These are phyloP conservation scores for Phyllostomus discolor DNA, from an alignment of 2,113 vertebrate genomes.

Conservation along the genomic window DNA sequence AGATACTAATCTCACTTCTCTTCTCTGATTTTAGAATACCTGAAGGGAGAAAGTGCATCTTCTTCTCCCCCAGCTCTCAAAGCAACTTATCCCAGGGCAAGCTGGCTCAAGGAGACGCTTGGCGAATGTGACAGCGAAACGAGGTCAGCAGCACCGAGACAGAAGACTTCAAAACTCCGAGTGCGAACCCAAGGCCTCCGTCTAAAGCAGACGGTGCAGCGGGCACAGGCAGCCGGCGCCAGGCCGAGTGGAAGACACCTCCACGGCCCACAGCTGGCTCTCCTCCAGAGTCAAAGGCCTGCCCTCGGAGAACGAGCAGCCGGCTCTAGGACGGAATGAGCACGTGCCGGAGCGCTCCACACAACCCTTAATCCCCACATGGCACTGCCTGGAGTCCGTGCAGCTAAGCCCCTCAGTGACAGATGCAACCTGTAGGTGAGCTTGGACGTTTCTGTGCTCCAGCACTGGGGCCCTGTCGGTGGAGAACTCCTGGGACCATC, in stretches of 20 bases:
- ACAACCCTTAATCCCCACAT: background rate
- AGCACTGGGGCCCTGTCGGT: background rate
- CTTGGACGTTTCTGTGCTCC: background rate
- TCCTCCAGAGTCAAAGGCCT: background rate
- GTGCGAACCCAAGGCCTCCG: background rate
- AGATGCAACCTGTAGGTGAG: background rate
- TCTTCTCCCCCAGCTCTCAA: background rate
- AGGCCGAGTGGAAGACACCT: background rate
- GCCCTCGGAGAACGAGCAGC: background rate
- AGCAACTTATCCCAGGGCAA: background rate
- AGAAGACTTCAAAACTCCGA: background rate
- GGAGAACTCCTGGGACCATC: background rate
- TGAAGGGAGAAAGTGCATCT: background rate
- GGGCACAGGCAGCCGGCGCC: background rate
- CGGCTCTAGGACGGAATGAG: background rate
- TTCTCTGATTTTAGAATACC: background rate
- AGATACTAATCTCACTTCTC: background rate
- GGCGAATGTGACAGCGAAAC: background rate
- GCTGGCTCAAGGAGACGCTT: background rate
- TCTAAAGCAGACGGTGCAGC: background rate
- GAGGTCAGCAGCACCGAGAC: background rate
- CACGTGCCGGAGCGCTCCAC: background rate
- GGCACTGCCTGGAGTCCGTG: background rate
- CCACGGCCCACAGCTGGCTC: background rate
- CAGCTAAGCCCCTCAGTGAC: background rate